Evolutionary conservation across 1,140 invertebrate genomes (phyloP).

Genomic region (Ips typographus): DNA sequence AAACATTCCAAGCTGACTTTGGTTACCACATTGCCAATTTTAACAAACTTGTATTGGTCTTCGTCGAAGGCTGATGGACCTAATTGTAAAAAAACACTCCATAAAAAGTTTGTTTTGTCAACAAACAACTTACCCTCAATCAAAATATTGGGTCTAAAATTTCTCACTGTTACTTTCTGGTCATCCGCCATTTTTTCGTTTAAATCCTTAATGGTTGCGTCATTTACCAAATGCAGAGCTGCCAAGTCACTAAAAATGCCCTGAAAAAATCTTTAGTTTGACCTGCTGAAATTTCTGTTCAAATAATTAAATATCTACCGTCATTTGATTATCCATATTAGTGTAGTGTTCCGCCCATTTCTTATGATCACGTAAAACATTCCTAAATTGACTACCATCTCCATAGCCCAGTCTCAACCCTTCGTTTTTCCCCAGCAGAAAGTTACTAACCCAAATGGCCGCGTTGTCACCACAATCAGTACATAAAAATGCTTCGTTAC

Average conservation of each 20-base stretch:
- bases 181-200: conserved; percentile 57
- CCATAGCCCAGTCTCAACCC: conserved; percentile 61
- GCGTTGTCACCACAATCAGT: conserved; percentile 63
- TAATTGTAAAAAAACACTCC: neutral
- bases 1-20: conserved; percentile 66
- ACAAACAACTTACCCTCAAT: conserved; percentile 55
- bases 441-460: conserved; percentile 62
- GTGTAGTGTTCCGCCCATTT: conserved; percentile 33
- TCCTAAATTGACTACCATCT: conserved; percentile 45
- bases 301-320: conserved; percentile 7
- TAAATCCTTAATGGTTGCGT: conserved; percentile 63
- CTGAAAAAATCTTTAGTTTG: conserved; percentile 16
- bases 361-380: conserved; percentile 22
- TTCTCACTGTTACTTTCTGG: conserved; percentile 54
- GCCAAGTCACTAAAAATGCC: conserved; percentile 33
- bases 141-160: conserved; percentile 69
- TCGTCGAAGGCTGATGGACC: conserved; percentile 61
- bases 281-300: neutral
- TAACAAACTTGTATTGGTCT: conserved; percentile 69
- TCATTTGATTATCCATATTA: conserved; percentile 27
- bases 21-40: conserved; percentile 63
- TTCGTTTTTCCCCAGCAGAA: conserved; percentile 56
- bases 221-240: conserved; percentile 58
- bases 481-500: conserved; percentile 25
- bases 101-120: neutral